Conservation (phyloP, 2,113 vertebrate species). For the Nyctereutes procyonoides region DNA sequence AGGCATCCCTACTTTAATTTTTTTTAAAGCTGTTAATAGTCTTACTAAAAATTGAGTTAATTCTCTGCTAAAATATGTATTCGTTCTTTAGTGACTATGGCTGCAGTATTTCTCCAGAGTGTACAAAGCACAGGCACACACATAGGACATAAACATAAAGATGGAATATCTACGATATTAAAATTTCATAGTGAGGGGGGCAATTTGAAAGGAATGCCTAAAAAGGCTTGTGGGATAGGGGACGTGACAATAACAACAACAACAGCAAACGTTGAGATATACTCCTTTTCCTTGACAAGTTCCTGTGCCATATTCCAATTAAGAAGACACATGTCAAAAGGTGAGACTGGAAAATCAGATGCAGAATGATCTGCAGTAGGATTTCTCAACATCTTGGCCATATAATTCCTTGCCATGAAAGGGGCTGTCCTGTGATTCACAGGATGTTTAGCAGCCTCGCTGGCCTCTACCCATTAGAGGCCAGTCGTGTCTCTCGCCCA, state of each 20-base stretch:
- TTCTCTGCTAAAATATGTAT: background rate
- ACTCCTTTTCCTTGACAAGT: background rate
- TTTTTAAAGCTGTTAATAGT: background rate
- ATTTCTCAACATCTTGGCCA: background rate
- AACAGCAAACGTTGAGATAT: background rate
- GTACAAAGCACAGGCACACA: background rate
- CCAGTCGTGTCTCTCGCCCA: too few species aligned
- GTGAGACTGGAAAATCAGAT: background rate
- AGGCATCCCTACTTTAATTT: background rate
- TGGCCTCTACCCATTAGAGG: background rate
- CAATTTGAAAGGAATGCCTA: background rate
- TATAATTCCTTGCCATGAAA: background rate
- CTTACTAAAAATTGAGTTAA: background rate
- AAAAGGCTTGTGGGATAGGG: background rate
- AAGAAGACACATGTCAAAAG: background rate
- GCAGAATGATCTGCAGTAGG: background rate
- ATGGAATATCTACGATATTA: background rate
- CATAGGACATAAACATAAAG: background rate
- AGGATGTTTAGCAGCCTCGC: background rate
- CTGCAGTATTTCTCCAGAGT: background rate
- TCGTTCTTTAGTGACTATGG: background rate
- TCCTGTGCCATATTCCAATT: background rate
- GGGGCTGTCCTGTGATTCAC: background rate
- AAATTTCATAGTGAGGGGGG: background rate
- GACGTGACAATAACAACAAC: background rate